Conservation (phyloP, 2,113 vertebrate genomes). For the Tupaia chinensis region DNA sequence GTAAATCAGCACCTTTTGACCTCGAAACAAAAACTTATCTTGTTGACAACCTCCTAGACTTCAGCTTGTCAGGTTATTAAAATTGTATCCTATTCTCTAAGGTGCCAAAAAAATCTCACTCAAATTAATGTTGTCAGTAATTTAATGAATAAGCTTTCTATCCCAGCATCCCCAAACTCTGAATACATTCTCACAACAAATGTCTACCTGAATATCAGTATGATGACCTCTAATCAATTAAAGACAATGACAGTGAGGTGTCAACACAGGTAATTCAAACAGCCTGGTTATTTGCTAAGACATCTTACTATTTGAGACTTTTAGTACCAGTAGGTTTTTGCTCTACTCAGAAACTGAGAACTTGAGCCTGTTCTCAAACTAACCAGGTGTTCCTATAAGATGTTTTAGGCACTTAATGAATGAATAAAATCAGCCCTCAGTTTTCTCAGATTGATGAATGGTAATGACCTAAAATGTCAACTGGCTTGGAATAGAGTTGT, state of each 20-base stretch:
- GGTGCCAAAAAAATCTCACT: slow-evolving; percentile 42
- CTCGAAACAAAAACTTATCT: slow-evolving; percentile 13
- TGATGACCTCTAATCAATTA: slow-evolving; percentile 19
- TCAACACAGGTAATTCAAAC: neutral
- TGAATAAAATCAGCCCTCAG: neutral
- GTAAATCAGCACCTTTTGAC: slow-evolving; percentile 51
- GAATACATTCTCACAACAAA: slow-evolving; percentile 48
- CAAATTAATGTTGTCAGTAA: slow-evolving; percentile 74
- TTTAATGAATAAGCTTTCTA: slow-evolving; percentile 61
- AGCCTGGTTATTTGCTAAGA: neutral
- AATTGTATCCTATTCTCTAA: slow-evolving; percentile 61
- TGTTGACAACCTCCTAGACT: slow-evolving; percentile 39
- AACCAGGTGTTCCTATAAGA: neutral
- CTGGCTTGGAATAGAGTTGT: neutral
- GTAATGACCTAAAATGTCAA: neutral
- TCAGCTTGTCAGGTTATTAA: slow-evolving; percentile 65
- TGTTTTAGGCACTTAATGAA: neutral
- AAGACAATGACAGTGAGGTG: neutral
- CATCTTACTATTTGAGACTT: neutral
- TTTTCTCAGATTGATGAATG: neutral
- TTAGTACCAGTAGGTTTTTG: neutral
- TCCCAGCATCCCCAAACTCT: slow-evolving; percentile 10
- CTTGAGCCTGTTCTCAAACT: neutral
- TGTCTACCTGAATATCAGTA: neutral
- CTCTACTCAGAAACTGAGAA: neutral